phyloP scores from a whole-genome alignment of 2,113 vertebrate genomes.

The Scolopax mira region DNA sequence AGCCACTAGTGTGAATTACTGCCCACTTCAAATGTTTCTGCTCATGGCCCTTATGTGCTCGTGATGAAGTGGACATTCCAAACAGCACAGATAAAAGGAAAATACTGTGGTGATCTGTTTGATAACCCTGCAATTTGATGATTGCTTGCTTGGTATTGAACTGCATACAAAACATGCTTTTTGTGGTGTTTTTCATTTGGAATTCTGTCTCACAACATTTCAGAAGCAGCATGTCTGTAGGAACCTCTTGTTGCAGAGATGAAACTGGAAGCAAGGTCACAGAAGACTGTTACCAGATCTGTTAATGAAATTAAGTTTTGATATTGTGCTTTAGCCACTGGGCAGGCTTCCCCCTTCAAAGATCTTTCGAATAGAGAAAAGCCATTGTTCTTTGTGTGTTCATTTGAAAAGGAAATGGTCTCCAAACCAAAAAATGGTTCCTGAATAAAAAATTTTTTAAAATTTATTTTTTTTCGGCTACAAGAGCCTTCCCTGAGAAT shows the following conservation, averaged over 20 bases:
- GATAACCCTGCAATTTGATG: not conserved
- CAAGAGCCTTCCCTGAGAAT: not conserved
- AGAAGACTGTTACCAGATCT: conserved; percentile 30
- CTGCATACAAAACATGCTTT: not conserved
- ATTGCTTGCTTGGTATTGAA: not conserved
- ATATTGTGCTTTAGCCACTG: conserved; percentile 38
- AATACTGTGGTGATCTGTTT: not conserved
- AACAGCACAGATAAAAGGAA: not conserved
- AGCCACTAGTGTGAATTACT: not conserved
- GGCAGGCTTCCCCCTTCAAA: conserved; percentile 32
- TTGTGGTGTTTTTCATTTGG: not conserved
- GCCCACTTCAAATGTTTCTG: not conserved
- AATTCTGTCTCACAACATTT: not conserved
- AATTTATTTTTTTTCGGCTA: not conserved
- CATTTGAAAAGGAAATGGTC: conserved; percentile 62
- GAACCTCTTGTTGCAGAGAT: not conserved
- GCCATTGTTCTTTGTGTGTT: conserved; percentile 56
- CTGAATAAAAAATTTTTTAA: not conserved
- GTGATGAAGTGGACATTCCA: not conserved
- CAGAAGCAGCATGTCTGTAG: not conserved
- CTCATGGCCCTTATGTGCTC: not conserved
- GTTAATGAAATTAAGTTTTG: conserved; percentile 46
- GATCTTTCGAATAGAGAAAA: conserved; percentile 60
- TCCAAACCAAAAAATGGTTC: conserved; percentile 54
- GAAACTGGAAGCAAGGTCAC: not conserved